phyloP scores from a whole-genome alignment of 2,113 vertebrate species.

The Crotalus horridus region DNA sequence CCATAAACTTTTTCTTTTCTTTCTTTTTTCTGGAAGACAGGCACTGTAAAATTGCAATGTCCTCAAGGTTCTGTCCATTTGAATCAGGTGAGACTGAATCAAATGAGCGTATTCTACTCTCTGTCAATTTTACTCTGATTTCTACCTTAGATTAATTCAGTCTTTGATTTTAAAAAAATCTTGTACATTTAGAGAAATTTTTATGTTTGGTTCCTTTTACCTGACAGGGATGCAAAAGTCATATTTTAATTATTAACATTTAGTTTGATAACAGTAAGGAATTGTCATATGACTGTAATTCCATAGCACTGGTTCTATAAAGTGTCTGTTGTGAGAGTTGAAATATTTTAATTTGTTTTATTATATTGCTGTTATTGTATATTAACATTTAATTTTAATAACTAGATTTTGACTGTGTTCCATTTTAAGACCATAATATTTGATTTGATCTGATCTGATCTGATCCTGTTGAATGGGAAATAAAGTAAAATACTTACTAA shows the following conservation, averaged over 20 bases:
- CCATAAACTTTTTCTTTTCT: background rate
- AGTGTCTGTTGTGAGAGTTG: background rate
- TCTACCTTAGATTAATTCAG: background rate
- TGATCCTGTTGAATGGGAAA: background rate
- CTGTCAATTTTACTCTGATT: background rate
- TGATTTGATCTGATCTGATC: background rate
- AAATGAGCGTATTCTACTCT: background rate
- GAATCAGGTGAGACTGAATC: background rate
- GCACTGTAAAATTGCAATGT: background rate
- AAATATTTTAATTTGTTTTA: background rate
- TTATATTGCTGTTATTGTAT: background rate
- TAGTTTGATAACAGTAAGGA: background rate
- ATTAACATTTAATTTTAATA: background rate
- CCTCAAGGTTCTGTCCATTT: background rate
- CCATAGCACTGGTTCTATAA: background rate
- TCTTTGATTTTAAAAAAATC: background rate
- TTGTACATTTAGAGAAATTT: background rate
- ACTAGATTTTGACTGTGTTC: background rate
- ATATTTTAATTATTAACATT: background rate
- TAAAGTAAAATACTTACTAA: background rate
- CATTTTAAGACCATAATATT: background rate
- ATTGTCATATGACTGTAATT: background rate
- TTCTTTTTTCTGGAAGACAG: background rate
- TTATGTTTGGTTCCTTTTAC: background rate
- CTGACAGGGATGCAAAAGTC: background rate